Percentiles rank a stretch among this genome's conserved stretches.
Conservation (phyloP, 2,113 vertebrate species). For the Zosterops pallidus region DNA sequence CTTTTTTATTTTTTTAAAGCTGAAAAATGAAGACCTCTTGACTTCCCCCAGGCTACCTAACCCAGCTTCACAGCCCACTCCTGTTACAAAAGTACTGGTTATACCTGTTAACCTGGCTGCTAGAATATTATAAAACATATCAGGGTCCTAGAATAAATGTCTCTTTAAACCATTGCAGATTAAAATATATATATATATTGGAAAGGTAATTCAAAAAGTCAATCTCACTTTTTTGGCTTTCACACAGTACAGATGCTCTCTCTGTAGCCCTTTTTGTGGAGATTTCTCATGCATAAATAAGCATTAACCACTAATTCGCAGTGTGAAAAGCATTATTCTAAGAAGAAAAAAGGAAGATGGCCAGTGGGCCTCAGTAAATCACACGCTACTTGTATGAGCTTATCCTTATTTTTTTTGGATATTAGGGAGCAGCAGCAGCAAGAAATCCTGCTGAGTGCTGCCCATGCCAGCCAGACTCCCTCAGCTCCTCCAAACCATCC, state of each 20-base stretch:
- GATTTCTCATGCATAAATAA: conserved; percentile 24
- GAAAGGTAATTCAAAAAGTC: conserved; percentile 30
- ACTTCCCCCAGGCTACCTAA: background rate
- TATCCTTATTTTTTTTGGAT: conserved; percentile 6
- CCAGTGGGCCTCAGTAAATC: conserved; percentile 38
- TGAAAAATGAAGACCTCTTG: background rate
- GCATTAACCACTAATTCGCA: conserved; percentile 14
- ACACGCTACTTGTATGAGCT: background rate
- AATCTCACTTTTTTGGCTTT: background rate
- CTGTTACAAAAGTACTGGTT: background rate
- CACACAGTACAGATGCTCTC: background rate
- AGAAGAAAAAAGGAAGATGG: conserved; percentile 50
- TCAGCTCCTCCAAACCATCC: background rate
- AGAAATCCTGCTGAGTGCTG: background rate
- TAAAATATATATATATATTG: background rate
- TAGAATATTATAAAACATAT: background rate
- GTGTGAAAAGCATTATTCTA: background rate
- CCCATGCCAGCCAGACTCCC: background rate
- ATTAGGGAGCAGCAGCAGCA: background rate
- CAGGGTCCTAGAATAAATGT: background rate
- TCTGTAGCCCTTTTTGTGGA: background rate
- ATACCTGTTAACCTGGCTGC: background rate
- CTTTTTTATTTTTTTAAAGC: background rate
- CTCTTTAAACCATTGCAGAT: background rate
- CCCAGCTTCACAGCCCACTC: background rate